A percentile compares a stretch with the other conserved stretches of the same genome.
These are phyloP conservation scores for Pangasianodon gigas DNA, from an alignment of 2,113 vertebrate genomes.

Conservation along the genomic window DNA sequence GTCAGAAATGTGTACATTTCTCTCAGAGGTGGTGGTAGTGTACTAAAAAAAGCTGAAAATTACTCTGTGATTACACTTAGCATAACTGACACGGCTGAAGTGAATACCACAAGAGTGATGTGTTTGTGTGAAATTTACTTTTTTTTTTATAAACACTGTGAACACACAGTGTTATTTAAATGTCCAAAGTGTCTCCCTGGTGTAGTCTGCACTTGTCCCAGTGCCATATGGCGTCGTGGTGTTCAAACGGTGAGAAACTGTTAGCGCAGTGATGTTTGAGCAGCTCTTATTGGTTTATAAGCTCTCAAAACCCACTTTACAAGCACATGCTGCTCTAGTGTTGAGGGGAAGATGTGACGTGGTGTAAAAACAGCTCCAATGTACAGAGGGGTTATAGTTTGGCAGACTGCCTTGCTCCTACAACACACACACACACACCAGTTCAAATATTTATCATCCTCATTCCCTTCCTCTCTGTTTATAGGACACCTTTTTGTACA, in stretches of 20 bases:
- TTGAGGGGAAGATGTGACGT: neutral
- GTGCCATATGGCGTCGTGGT: conserved; percentile 28
- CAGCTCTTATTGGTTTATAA: conserved; percentile 32
- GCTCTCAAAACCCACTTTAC: conserved; percentile 33
- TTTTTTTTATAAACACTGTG: neutral
- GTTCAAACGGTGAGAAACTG: conserved; percentile 3
- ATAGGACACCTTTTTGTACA: neutral
- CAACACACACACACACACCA: neutral
- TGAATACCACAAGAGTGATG: neutral
- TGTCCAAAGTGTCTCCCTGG: conserved; percentile 11
- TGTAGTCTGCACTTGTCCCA: neutral
- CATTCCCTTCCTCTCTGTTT: neutral
- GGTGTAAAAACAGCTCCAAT: conserved; percentile 27
- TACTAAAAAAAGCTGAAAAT: neutral
- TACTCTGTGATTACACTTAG: neutral
- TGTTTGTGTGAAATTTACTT: neutral
- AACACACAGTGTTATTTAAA: conserved; percentile 3
- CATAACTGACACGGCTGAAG: neutral
- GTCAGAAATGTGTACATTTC: neutral
- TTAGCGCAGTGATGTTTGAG: conserved; percentile 26
- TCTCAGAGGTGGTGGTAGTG: neutral
- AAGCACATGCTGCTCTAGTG: conserved; percentile 26
- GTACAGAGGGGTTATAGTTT: conserved; percentile 11
- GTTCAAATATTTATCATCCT: neutral
- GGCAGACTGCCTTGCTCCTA: neutral